Conservation (phyloP, 2,888 invertebrate species). For the Himalopsyche tibetana region DNA sequence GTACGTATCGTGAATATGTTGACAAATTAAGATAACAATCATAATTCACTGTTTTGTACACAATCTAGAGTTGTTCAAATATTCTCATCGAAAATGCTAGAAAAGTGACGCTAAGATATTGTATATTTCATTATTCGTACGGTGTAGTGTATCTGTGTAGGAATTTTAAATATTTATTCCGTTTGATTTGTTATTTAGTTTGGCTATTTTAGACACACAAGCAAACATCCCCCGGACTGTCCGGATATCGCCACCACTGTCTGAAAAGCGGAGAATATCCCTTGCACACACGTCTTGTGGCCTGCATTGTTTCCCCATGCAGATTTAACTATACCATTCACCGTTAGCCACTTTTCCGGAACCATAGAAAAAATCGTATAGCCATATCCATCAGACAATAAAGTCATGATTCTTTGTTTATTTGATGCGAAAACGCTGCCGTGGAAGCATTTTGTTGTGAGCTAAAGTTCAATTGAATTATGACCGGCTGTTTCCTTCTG, state of each 20-base stretch:
- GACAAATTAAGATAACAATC: no score
- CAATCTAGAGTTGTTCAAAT: no score
- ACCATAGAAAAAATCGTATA: background rate
- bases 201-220: no score
- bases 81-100: no score
- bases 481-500: background rate
- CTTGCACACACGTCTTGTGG: background rate
- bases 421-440: background rate
- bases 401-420: constrained; percentile 5
- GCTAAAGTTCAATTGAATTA: background rate
- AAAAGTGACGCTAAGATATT: no score
- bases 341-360: constrained; percentile 20
- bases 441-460: background rate
- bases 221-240: no score
- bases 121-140: no score
- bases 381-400: constrained; percentile 10
- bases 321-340: constrained; percentile 45
- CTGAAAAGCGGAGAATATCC: background rate
- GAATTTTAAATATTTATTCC: no score
- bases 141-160: no score
- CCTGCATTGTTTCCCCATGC: constrained; percentile 50
- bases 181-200: no score
- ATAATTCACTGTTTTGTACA: no score
- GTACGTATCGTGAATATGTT: no score
- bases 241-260: background rate